These are phyloP conservation scores for Cantharis flavilabris DNA, from an alignment of 2,888 invertebrate species.

Conservation along the genomic window DNA sequence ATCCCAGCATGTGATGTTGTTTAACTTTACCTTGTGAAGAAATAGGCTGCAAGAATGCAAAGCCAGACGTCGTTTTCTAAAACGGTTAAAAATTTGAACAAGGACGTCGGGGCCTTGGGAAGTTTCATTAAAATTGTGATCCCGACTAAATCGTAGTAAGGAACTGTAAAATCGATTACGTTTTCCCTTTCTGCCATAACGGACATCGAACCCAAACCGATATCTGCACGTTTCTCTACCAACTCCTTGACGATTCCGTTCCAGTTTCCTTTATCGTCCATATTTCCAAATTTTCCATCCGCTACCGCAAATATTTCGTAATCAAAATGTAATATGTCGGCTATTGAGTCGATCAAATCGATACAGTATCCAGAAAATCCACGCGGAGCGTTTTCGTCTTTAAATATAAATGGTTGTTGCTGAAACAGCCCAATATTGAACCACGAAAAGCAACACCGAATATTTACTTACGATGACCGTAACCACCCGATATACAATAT, in stretches of 20 bases:
- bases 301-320: conserved; percentile 83
- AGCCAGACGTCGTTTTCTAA: conserved; percentile 96
- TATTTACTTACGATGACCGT: conserved; percentile 74
- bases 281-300: conserved; percentile 84
- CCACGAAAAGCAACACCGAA: background rate
- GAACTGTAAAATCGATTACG: conserved; percentile 97
- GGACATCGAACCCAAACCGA: conserved; percentile 90
- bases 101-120: conserved; percentile 84
- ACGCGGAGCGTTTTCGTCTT: conserved; percentile 67
- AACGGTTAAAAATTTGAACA: conserved; percentile 96
- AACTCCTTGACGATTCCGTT: conserved; percentile 63
- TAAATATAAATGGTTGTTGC: conserved; percentile 85
- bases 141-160: conserved; percentile 97
- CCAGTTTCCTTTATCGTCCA: conserved; percentile 81
- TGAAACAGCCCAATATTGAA: conserved; percentile 49
- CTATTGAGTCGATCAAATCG: conserved; percentile 88
- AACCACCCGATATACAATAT: conserved; percentile 83
- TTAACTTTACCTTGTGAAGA: conserved; percentile 81
- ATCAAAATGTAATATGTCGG: conserved; percentile 82
- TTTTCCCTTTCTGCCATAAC: conserved; percentile 98
- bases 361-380: conserved; percentile 90
- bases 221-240: conserved; percentile 84
- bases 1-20: background rate
- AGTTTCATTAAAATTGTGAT: conserved; percentile 95
- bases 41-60: conserved; percentile 92